Percentiles rank a stretch among this genome's conserved stretches.
Conservation (phyloP, 2,797 vertebrate species). For the Semaprochilodus insignis region DNA sequence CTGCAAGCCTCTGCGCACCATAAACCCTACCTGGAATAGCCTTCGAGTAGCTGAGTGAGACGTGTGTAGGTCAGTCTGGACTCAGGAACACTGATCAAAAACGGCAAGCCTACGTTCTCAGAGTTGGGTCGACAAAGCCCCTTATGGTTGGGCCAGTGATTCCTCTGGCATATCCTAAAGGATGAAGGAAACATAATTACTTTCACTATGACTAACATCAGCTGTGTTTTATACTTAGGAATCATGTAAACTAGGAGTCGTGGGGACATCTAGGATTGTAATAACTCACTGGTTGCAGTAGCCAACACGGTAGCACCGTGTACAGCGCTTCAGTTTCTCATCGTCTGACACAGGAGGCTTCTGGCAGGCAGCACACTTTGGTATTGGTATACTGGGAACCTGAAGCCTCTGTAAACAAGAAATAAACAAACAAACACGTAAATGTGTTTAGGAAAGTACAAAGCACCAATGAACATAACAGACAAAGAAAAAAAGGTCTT, state of each 20-base stretch:
- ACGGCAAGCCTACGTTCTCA: slow-evolving; percentile 94
- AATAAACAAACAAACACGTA: background rate
- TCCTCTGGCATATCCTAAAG: slow-evolving; percentile 90
- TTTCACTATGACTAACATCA: background rate
- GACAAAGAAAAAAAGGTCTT: background rate
- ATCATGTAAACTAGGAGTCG: background rate
- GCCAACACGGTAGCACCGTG: slow-evolving; percentile 96
- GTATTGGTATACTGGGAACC: slow-evolving; percentile 89
- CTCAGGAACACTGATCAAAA: slow-evolving; percentile 92
- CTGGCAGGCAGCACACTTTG: slow-evolving; percentile 94
- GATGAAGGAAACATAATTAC: background rate
- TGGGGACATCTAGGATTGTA: background rate
- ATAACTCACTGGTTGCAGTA: slow-evolving; percentile 97
- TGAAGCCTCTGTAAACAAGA: slow-evolving; percentile 85
- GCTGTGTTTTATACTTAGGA: no score
- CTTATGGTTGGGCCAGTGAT: slow-evolving; percentile 94
- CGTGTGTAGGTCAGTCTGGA: slow-evolving; percentile 91
- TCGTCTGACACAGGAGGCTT: slow-evolving; percentile 92
- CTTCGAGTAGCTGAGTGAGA: slow-evolving; percentile 92
- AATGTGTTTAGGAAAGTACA: background rate
- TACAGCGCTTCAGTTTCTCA: slow-evolving; percentile 94
- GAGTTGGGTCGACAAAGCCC: slow-evolving; percentile 84
- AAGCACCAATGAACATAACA: background rate
- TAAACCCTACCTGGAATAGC: slow-evolving; percentile 88
- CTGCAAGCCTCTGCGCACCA: background rate